Conservation (phyloP, 2,113 vertebrate species). For the Ibidorhyncha struthersii region DNA sequence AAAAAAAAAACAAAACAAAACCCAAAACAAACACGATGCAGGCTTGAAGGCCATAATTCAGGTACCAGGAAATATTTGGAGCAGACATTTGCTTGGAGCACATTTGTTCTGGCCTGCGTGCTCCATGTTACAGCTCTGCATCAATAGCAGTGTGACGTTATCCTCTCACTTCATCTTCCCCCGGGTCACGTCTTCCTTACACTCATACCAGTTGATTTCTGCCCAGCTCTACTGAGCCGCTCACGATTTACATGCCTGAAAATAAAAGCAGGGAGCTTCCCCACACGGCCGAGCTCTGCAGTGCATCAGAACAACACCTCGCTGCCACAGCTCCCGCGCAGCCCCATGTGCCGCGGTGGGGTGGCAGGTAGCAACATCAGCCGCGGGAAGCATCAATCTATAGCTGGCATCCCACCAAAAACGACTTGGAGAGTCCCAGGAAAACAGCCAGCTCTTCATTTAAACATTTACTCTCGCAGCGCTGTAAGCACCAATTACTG, state of each 20-base stretch:
- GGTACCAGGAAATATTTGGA: neutral
- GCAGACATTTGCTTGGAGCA: neutral
- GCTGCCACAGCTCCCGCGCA: neutral
- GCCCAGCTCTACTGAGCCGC: neutral
- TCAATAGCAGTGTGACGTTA: neutral
- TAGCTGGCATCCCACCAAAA: neutral
- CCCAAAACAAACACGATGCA: neutral
- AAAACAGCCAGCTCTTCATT: neutral
- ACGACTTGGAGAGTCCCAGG: neutral
- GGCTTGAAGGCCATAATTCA: neutral
- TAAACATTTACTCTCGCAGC: neutral
- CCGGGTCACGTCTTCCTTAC: neutral
- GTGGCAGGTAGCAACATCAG: neutral
- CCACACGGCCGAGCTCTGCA: neutral
- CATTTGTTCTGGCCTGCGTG: neutral
- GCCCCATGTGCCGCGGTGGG: neutral
- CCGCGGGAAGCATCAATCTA: accelerated
- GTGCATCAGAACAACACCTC: neutral
- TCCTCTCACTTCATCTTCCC: neutral
- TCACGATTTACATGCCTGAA: neutral
- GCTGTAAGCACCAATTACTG: neutral
- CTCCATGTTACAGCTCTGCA: neutral
- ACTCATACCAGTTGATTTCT: neutral
- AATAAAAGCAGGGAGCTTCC: neutral
- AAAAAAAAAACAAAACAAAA: neutral